Conservation (phyloP, 2,888 invertebrate genomes). For the Metalampra italica region DNA sequence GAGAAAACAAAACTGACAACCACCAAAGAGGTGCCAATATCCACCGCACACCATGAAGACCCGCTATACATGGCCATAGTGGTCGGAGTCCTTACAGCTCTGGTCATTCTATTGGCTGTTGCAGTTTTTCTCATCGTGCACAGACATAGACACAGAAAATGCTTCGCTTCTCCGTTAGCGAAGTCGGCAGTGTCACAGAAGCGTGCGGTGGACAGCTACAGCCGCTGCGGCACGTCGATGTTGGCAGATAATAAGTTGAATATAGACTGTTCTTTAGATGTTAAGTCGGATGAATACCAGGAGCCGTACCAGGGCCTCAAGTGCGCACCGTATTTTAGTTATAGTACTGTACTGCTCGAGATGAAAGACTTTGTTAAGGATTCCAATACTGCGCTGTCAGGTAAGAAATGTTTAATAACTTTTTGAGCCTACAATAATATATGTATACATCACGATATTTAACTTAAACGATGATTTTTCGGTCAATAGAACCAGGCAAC, state of each 20-base stretch:
- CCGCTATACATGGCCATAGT: constrained; percentile 87
- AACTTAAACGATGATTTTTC: no score
- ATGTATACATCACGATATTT: no score
- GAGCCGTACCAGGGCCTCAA: constrained; percentile 88
- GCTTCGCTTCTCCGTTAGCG: constrained; percentile 84
- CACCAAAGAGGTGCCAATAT: constrained; percentile 80
- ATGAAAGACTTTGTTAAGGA: constrained; percentile 83
- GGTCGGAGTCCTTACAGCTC: constrained; percentile 85
- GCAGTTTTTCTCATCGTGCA: constrained; percentile 85
- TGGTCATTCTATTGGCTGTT: constrained; percentile 84
- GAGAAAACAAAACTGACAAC: constrained; percentile 68
- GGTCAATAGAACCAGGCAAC: no score
- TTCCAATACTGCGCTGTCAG: constrained; percentile 58
- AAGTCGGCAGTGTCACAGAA: constrained; percentile 59
- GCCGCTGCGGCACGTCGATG: constrained; percentile 74
- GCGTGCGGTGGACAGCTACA: constrained; percentile 76
- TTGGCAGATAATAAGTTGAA: constrained; percentile 74
- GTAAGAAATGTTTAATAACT: constrained; percentile 27
- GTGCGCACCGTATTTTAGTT: constrained; percentile 87
- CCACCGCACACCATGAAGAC: constrained; percentile 83
- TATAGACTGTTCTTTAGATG: constrained; percentile 78
- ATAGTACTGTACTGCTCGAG: constrained; percentile 86
- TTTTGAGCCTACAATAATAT: neutral
- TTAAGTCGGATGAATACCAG: constrained; percentile 86
- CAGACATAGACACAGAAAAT: constrained; percentile 84